Base-by-base conservation (phyloP, 2,888 invertebrate species). In the Drosophila aldrichi region DNA sequence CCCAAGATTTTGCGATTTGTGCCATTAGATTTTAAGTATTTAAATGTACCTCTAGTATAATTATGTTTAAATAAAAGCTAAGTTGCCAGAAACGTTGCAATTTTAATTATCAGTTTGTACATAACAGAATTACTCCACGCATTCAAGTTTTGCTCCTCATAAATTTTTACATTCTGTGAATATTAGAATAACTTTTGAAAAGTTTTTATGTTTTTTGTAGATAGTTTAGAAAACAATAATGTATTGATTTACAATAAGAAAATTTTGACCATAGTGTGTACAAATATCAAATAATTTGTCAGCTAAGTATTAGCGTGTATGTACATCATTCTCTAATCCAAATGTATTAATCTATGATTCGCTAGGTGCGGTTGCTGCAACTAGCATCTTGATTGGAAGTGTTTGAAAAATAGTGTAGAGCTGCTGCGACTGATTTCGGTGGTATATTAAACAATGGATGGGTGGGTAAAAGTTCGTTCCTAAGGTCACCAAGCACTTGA, bases 371-470 rank as follows among this genome's bases (percentile, higher is more conserved):
- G 16, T 65, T 60, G 18, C 44, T 70, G 25, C 36, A 61, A 34
- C 46, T 61, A 52, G 57, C 32, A 8, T 66, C 71, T 0, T 70
- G 54, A 22, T 63, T 69, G 48, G 66, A 68, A 68, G 44, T 70
- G 9, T 77, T 75, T 25, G 78, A 69, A 40, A 94, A 95, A 90
- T 94, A 93, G 22, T 92, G 82, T 72, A 93, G 81, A 7, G 94
- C 94, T 81, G 93, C 93, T 66, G 93, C 91, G 3, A 95, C 95
- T 55, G 94, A 92, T 63, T 96, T 95, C 43, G 96, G 95, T 77
- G 96, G 95, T 72, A 97, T 95, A 92, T 97, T 97, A 92, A 96
- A 97, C 43, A 97, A 93, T 0, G 97, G 97, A 93, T 97, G 97
- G 44, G 96, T 95, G 76, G 95, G 94, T 84, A 95, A 95, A 65